Conservation (phyloP, 1,140 invertebrate species). For the Ostrea denselamellosa region DNA sequence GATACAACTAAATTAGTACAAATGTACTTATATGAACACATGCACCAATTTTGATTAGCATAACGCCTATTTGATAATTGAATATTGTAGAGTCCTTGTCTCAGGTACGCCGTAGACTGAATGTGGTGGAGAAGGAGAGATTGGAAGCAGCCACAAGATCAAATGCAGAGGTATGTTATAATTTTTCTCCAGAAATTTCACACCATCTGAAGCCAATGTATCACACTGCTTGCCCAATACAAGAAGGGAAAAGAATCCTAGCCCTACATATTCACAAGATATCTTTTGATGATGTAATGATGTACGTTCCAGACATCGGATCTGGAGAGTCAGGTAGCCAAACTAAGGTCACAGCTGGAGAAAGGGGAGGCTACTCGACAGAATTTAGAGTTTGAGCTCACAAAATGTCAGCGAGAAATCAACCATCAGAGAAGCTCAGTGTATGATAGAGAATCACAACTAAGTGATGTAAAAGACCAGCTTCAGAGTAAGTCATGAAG, state of each 20-base stretch:
- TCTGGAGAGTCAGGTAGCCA: constrained; percentile 66
- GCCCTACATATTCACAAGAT: background rate
- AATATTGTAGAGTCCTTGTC: constrained; percentile 62
- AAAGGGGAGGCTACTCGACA: constrained; percentile 69
- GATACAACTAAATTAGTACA: too few relatives aligned
- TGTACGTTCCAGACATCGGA: constrained; percentile 59
- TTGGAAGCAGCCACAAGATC: constrained; percentile 63
- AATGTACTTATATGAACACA: background rate
- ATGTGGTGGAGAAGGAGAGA: constrained; percentile 69
- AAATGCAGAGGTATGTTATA: constrained; percentile 69
- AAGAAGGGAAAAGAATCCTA: background rate
- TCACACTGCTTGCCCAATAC: background rate
- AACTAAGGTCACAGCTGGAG: constrained; percentile 66
- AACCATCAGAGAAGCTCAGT: constrained; percentile 60
- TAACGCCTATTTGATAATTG: background rate
- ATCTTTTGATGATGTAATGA: background rate
- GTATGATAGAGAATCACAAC: constrained; percentile 60
- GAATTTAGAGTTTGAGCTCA: constrained; percentile 73
- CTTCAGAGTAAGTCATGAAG: constrained; percentile 57
- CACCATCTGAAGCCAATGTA: background rate
- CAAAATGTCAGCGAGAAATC: constrained; percentile 65
- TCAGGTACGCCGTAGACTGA: constrained; percentile 67
- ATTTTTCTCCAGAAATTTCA: too few relatives aligned
- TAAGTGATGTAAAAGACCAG: constrained; percentile 62
- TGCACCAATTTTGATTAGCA: background rate